Percentiles rank a stretch among this genome's conserved stretches.
These are phyloP conservation scores for Lissocephala sabroskyi DNA, from an alignment of 2,888 invertebrate genomes.

Conservation along the genomic window DNA sequence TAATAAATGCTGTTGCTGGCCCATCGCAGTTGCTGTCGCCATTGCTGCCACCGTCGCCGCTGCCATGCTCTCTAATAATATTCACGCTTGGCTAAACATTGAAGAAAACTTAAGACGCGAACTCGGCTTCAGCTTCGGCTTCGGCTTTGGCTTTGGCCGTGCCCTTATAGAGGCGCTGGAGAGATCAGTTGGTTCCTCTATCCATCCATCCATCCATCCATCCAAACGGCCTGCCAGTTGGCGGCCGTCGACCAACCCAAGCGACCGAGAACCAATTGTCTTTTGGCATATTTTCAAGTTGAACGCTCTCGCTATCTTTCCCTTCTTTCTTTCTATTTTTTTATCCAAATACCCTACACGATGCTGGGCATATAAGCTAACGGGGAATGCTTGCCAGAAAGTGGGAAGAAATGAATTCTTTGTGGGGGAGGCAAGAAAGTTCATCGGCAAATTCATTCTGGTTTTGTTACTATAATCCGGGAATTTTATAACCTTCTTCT, in stretches of 20 bases:
- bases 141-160: conserved; percentile 28
- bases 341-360: no score
- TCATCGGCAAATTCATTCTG: no score
- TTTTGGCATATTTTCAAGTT: conserved; percentile 64
- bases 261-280: conserved; percentile 56
- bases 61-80: conserved; percentile 46
- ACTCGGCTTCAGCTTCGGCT: conserved; percentile 16
- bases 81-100: conserved; percentile 57
- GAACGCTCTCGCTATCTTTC: conserved; percentile 49
- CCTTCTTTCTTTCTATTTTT: conserved; percentile 2
- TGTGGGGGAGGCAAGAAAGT: no score
- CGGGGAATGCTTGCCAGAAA: no score
- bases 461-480: no score
- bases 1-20: conserved; percentile 45
- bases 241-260: conserved; percentile 9
- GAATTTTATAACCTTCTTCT: no score
- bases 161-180: conserved; percentile 26
- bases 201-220: no score
- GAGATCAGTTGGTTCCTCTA: no score
- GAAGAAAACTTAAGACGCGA: conserved; percentile 48
- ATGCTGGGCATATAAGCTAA: no score
- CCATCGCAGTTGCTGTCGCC: no score
- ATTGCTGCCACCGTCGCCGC: background rate
- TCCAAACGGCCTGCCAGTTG: no score
- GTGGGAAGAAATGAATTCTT: no score